Evolutionary conservation across 1,140 invertebrate genomes (phyloP).

Genomic region (Lepidurus arcticus): DNA sequence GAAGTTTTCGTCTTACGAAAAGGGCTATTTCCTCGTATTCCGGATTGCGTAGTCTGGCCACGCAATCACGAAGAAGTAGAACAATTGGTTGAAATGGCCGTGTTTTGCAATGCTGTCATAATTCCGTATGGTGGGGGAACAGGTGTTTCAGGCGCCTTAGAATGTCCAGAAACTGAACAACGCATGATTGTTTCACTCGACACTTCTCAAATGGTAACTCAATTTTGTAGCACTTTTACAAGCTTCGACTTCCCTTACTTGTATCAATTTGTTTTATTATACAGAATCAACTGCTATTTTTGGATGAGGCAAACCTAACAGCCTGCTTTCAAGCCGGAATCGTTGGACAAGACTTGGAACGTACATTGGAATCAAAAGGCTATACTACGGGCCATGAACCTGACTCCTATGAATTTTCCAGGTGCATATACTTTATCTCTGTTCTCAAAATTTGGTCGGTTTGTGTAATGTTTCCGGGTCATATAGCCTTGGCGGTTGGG

Average conservation of each 20-base stretch:
- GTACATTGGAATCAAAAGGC: slow-evolving; percentile 61
- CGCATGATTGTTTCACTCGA: slow-evolving; percentile 86
- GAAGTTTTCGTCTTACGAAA: slow-evolving; percentile 75
- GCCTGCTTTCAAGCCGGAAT: slow-evolving; percentile 83
- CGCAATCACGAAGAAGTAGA: slow-evolving; percentile 74
- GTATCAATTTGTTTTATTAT: slow-evolving; percentile 33
- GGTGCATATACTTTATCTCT: slow-evolving; percentile 44
- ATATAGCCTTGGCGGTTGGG: slow-evolving; percentile 95
- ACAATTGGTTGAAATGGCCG: slow-evolving; percentile 70
- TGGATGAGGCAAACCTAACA: slow-evolving; percentile 82
- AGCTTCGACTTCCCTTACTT: slow-evolving; percentile 23
- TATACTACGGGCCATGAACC: slow-evolving; percentile 89
- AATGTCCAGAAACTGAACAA: slow-evolving; percentile 72
- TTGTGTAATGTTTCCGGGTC: not conserved
- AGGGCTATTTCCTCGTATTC: slow-evolving; percentile 72
- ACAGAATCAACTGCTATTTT: slow-evolving; percentile 80
- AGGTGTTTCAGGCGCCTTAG: slow-evolving; percentile 83
- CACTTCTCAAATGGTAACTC: slow-evolving; percentile 81
- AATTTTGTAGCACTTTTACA: not conserved
- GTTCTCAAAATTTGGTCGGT: not conserved
- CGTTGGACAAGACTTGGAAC: slow-evolving; percentile 87
- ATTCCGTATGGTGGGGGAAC: slow-evolving; percentile 97
- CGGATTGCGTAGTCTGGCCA: slow-evolving; percentile 92
- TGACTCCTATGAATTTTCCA: slow-evolving; percentile 94
- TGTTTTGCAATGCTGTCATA: slow-evolving; percentile 68